Evolutionary conservation across 2,797 vertebrate species (phyloP).

Genomic region (Cichlasoma orientale): DNA sequence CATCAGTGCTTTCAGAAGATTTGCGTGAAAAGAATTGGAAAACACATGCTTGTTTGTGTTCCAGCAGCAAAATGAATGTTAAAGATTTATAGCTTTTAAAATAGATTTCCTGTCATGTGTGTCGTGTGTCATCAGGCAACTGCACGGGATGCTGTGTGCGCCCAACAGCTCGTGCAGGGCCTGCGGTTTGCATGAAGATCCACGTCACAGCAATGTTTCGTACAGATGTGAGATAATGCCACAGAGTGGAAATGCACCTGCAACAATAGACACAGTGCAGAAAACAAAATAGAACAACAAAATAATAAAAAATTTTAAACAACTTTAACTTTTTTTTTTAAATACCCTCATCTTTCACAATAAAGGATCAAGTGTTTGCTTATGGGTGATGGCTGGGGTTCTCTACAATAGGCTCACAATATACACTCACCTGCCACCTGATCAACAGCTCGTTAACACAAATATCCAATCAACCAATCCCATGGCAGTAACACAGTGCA

Average conservation of each 20-base stretch:
- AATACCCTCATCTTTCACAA: background rate
- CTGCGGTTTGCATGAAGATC: background rate
- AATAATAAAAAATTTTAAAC: too few relatives aligned
- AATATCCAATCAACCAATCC: background rate
- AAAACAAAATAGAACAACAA: too few relatives aligned
- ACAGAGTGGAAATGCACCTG: too few relatives aligned
- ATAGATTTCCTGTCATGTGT: conserved; percentile 19
- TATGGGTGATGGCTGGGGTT: background rate
- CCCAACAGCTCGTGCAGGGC: background rate
- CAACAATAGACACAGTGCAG: too few relatives aligned
- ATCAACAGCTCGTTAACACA: background rate
- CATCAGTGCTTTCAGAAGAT: conserved; percentile 39
- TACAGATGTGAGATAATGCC: too few relatives aligned
- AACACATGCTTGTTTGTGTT: conserved; percentile 34
- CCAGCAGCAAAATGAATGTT: conserved; percentile 32
- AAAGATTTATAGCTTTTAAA: conserved; percentile 37
- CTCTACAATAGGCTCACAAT: background rate
- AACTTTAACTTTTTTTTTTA: background rate
- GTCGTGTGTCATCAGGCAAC: conserved; percentile 22
- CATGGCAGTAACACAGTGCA: background rate
- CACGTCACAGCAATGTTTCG: background rate
- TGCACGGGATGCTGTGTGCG: conserved; percentile 8
- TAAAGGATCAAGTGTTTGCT: background rate
- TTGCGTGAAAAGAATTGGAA: conserved; percentile 30
- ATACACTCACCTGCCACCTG: background rate